A percentile compares a stretch with the other conserved stretches of the same genome.
Evolutionary conservation across 2,797 vertebrate species (phyloP).

Genomic region (Delichon dasypus): DNA sequence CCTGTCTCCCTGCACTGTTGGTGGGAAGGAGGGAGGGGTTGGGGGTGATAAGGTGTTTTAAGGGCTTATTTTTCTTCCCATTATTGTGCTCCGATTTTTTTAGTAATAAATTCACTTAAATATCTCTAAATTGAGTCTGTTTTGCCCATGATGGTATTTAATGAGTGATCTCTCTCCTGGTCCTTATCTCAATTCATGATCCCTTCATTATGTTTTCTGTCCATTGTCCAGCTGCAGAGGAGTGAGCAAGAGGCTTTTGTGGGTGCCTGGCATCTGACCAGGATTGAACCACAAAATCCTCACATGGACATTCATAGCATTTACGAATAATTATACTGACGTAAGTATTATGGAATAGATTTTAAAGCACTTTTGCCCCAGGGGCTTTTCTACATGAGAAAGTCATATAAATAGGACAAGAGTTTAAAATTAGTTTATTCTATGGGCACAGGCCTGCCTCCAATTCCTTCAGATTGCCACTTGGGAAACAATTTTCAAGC

Average conservation of each 20-base stretch:
- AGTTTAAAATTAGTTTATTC: conserved; percentile 29
- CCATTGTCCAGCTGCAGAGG: background rate
- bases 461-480: background rate
- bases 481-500: conserved; percentile 3
- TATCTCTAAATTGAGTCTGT: background rate
- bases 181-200: background rate
- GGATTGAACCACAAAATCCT: background rate
- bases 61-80: background rate
- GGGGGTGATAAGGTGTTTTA: background rate
- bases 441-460: background rate
- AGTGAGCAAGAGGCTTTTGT: background rate
- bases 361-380: background rate
- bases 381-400: conserved; percentile 6
- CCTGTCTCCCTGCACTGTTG: background rate
- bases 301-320: background rate
- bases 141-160: background rate
- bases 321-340: conserved; percentile 32
- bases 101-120: background rate
- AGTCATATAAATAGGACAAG: conserved; percentile 1
- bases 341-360: conserved; percentile 1
- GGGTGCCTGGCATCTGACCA: rapidly evolving
- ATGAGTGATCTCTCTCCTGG: background rate
- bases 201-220: background rate
- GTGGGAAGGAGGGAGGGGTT: background rate
- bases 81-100: background rate